phyloP scores from a whole-genome alignment of 2,797 vertebrate species.

The Xyrichtys novacula region DNA sequence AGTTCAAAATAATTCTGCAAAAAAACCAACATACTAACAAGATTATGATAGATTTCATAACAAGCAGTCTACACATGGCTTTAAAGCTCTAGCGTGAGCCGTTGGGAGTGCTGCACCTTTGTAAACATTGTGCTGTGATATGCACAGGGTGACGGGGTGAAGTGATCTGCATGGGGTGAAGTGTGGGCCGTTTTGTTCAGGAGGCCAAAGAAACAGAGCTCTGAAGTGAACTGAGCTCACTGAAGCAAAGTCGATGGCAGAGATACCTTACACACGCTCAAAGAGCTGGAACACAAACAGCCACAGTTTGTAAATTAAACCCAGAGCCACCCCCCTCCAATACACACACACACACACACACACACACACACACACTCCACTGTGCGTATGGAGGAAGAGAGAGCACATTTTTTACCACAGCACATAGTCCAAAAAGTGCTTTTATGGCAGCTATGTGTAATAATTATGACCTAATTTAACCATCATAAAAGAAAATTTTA shows the following conservation, averaged over 20 bases:
- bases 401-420: neutral
- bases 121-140: constrained; percentile 71
- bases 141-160: constrained; percentile 69
- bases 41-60: constrained; percentile 30
- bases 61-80: neutral
- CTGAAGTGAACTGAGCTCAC: constrained; percentile 68
- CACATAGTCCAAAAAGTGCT: constrained; percentile 16
- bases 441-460: neutral
- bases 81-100: constrained; percentile 10
- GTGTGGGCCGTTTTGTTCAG: constrained; percentile 75
- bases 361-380: constrained; percentile 10
- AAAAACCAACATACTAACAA: neutral
- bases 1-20: neutral
- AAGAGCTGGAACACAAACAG: constrained; percentile 82
- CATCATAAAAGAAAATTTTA: neutral
- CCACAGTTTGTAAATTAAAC: constrained; percentile 78
- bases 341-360: constrained; percentile 15
- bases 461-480: neutral
- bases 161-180: constrained; percentile 72
- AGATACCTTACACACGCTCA: constrained; percentile 79
- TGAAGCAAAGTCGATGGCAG: constrained; percentile 74
- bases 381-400: neutral
- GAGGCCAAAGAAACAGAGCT: constrained; percentile 63
- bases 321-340: constrained; percentile 34
- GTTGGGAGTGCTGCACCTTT: constrained; percentile 58